These are phyloP conservation scores for Eurytoma adleriae DNA, from an alignment of 2,888 invertebrate genomes.

Conservation along the genomic window DNA sequence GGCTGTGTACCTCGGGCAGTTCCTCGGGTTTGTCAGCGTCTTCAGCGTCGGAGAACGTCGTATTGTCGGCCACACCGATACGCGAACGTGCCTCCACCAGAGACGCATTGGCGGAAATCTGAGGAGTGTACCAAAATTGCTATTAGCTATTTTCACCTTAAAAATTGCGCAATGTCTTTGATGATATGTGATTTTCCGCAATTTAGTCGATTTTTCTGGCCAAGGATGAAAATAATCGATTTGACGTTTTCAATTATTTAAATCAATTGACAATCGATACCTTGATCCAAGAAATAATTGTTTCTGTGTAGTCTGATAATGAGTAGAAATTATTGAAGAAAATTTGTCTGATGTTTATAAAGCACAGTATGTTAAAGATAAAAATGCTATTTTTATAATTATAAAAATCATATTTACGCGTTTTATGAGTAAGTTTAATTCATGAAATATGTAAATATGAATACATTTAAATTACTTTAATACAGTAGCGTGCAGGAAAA, in stretches of 20 bases:
- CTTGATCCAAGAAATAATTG: not conserved
- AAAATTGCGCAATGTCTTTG: not conserved
- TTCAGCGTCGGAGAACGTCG: slow-evolving; percentile 67
- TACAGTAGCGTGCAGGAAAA: not conserved
- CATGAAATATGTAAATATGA: too few relatives aligned
- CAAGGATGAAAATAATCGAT: not conserved
- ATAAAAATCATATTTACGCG: too few relatives aligned
- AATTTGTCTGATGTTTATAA: too few relatives aligned
- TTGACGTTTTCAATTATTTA: not conserved
- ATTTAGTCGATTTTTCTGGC: too few relatives aligned
- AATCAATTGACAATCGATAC: not conserved
- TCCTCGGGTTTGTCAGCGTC: slow-evolving; percentile 66
- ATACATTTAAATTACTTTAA: too few relatives aligned
- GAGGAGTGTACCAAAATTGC: not conserved
- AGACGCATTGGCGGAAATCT: not conserved
- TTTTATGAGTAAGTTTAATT: too few relatives aligned
- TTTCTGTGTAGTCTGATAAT: too few relatives aligned
- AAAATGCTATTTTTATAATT: too few relatives aligned
- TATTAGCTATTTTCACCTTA: not conserved
- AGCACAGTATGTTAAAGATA: too few relatives aligned
- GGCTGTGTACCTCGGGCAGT: slow-evolving; percentile 67
- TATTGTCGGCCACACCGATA: not conserved
- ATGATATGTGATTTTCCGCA: too few relatives aligned
- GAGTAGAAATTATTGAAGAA: too few relatives aligned
- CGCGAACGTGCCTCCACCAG: slow-evolving; percentile 74